Base-by-base conservation (phyloP, 2,888 invertebrate species). In the Therioaphis trifolii region DNA sequence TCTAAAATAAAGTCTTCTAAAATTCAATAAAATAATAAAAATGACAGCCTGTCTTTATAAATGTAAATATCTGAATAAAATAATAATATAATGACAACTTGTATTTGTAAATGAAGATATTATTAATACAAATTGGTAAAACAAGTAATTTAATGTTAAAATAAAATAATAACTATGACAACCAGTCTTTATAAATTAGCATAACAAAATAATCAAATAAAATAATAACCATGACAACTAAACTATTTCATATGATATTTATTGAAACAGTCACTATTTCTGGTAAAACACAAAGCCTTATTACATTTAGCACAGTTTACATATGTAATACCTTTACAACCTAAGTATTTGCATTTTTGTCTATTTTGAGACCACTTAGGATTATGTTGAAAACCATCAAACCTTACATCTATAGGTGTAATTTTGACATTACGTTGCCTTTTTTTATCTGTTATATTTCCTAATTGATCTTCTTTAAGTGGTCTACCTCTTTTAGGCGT, bases 381-480 rank as follows among this genome's bases (percentile, higher is more conserved):
- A 2, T 35, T 40, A 68, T 68, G 68, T 1, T 68, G 68, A 68
- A 68, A 15, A 21, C 40, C 24, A 68, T 68, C 68, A 68, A 27
- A 68, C 24, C 68, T 68, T 27, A 68, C 68, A 68, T 40, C 43
- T 43, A 68, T 15, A 7, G 43, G 68, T 15, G 68, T 68, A 40
- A 14, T 68, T 12, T 68, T 40, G 2, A 43, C 15, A 24, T 27
- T 43, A 24, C 40, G 24, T 15, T 21, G 68, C 68, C 68, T 68
- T 68, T 68, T 68, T 43, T 15, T 68, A 27, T 68, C 40, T 9
- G 68, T 68, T 68, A 68, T 68, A 68, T 68, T 68, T 2, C 68
- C 9, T 15, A n/a, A n/a, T n/a, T n/a, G n/a, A n/a, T n/a, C n/a
- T n/a, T n/a, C n/a, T n/a, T n/a, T n/a, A n/a, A n/a, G 24, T 68